Conservation (phyloP, 2,113 vertebrate species). For the Talpa occidentalis region DNA sequence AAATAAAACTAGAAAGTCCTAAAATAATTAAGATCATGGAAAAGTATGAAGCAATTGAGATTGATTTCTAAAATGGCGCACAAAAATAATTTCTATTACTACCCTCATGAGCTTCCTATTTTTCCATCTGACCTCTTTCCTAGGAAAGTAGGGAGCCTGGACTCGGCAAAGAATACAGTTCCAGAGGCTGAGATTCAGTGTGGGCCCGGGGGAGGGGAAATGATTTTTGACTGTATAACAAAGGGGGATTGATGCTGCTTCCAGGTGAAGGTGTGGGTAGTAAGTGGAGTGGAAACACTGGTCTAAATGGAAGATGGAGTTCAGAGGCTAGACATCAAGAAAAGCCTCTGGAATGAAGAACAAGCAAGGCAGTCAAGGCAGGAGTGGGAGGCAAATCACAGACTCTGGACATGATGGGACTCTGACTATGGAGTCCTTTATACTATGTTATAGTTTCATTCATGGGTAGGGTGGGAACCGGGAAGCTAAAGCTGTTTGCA, state of each 20-base stretch:
- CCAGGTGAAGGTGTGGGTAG: background rate
- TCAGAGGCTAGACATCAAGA: background rate
- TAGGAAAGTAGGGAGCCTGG: background rate
- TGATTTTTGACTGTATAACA: background rate
- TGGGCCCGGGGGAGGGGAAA: background rate
- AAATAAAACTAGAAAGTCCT: background rate
- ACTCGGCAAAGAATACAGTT: background rate
- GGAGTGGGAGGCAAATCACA: background rate
- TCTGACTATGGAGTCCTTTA: background rate
- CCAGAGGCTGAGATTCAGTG: background rate
- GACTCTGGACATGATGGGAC: background rate
- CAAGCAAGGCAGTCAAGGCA: background rate
- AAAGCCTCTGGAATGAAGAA: background rate
- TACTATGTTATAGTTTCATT: background rate
- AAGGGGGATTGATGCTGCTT: background rate
- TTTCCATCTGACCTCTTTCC: background rate
- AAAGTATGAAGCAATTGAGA: background rate
- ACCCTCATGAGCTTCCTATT: background rate
- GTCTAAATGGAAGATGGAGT: background rate
- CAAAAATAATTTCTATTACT: background rate
- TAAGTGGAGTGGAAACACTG: background rate
- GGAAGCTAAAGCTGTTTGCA: background rate
- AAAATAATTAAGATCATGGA: slow-evolving; percentile 31
- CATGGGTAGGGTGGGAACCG: background rate
- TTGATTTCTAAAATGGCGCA: background rate